Percentiles rank a stretch among this genome's conserved stretches.
Conservation (phyloP, 2,888 invertebrate genomes). For the Temnothorax rugatulus region DNA sequence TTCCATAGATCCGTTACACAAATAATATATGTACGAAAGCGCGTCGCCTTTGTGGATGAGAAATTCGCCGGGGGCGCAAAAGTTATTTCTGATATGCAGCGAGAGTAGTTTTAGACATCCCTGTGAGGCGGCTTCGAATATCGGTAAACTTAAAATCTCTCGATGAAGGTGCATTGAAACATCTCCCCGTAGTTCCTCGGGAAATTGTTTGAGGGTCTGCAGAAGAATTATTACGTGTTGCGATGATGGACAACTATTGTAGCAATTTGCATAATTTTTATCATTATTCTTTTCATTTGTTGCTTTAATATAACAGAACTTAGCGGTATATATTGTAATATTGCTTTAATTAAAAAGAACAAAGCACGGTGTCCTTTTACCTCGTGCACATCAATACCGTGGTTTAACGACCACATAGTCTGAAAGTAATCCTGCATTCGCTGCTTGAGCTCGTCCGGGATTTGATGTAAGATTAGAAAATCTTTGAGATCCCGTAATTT, state of each 20-base stretch:
- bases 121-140: slow-evolving; percentile 97
- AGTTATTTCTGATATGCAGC: slow-evolving; percentile 96
- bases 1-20: slow-evolving; percentile 99
- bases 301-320: background rate
- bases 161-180: slow-evolving; percentile 98
- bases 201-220: slow-evolving; percentile 97
- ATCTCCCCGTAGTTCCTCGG: slow-evolving; percentile 97
- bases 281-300: background rate
- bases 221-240: slow-evolving; percentile 18
- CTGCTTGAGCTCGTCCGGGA: slow-evolving; percentile 97
- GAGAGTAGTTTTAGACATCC: slow-evolving; percentile 97
- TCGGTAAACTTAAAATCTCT: slow-evolving; percentile 96
- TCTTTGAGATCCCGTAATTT: slow-evolving; percentile 98
- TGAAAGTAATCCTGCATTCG: slow-evolving; percentile 99
- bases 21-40: slow-evolving; percentile 96
- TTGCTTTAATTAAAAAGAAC: background rate
- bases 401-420: slow-evolving; percentile 99
- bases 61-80: slow-evolving; percentile 98
- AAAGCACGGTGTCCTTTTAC: slow-evolving; percentile 86
- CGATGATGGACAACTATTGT: background rate
- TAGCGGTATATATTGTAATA: background rate
- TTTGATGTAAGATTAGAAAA: slow-evolving; percentile 97
- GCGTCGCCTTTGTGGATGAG: slow-evolving; percentile 98
- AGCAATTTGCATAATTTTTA: background rate
- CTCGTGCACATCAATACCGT: slow-evolving; percentile 98